Conservation (phyloP, 2,888 invertebrate species). For the Leptogaster cylindrica region DNA sequence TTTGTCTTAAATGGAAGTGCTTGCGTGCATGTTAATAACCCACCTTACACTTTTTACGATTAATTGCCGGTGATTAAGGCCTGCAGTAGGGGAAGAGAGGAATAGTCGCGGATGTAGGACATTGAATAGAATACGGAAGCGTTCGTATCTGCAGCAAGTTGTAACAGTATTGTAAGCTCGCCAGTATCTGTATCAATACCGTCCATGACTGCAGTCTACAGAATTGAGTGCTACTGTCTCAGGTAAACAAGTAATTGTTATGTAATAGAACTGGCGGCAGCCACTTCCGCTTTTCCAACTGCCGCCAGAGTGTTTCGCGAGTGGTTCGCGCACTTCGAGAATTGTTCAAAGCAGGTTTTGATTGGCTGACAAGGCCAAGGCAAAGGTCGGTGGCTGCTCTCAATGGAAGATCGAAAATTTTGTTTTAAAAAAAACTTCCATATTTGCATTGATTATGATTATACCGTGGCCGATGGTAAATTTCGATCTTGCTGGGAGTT, state of each 20-base stretch:
- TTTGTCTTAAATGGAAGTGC: too few species aligned
- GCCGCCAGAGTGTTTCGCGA: background rate
- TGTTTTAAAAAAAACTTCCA: too few species aligned
- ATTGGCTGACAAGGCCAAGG: background rate
- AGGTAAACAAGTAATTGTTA: background rate
- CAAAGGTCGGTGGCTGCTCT: background rate
- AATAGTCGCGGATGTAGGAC: too few species aligned
- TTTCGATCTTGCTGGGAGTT: too few species aligned
- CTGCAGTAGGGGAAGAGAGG: too few species aligned
- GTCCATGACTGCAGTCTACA: background rate
- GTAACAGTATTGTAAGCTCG: background rate
- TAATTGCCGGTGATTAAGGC: background rate
- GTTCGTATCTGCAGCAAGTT: too few species aligned
- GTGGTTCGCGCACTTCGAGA: background rate
- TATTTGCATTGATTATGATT: too few species aligned
- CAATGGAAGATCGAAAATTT: too few species aligned
- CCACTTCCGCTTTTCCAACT: conserved; percentile 2
- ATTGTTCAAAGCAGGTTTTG: background rate
- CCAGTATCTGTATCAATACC: background rate
- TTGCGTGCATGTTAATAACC: background rate
- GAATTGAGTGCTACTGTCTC: too few species aligned
- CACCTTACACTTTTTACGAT: background rate
- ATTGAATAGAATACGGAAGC: background rate
- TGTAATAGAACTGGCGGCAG: background rate
- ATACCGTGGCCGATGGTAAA: too few species aligned